These are phyloP conservation scores for Falco peregrinus DNA, from an alignment of 2,797 vertebrate species.

Conservation along the genomic window DNA sequence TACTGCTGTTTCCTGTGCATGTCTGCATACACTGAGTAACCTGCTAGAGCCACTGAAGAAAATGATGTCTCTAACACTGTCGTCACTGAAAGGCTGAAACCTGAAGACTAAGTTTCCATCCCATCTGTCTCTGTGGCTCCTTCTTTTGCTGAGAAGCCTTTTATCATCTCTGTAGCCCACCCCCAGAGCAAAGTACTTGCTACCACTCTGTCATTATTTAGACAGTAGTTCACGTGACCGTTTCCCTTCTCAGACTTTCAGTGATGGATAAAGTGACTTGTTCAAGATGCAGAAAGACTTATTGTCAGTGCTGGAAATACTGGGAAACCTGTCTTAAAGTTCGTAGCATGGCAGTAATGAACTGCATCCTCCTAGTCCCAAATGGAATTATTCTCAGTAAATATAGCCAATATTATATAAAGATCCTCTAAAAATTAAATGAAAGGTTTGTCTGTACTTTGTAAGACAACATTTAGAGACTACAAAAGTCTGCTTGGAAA, in stretches of 20 bases:
- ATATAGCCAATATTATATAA: background rate
- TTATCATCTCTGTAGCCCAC: background rate
- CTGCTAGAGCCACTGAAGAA: background rate
- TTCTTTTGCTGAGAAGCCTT: background rate
- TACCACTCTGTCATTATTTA: background rate
- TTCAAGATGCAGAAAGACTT: background rate
- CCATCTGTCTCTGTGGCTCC: background rate
- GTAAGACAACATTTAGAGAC: background rate
- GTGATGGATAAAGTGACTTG: background rate
- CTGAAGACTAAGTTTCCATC: background rate
- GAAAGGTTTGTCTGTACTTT: background rate
- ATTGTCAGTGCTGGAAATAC: background rate
- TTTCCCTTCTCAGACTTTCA: background rate
- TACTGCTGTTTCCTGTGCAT: background rate
- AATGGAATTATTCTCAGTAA: background rate
- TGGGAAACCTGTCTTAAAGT: background rate
- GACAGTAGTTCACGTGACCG: accelerated
- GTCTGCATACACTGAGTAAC: background rate
- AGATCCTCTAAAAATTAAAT: background rate
- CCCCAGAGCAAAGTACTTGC: background rate
- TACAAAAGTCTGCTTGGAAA: background rate
- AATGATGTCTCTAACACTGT: background rate
- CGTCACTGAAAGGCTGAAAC: background rate
- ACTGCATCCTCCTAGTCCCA: background rate
- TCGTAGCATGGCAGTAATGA: background rate